Percentiles rank a stretch among this genome's conserved stretches.
Conservation (phyloP, 1,140 invertebrate species). For the Meloidogyne floridensis region DNA sequence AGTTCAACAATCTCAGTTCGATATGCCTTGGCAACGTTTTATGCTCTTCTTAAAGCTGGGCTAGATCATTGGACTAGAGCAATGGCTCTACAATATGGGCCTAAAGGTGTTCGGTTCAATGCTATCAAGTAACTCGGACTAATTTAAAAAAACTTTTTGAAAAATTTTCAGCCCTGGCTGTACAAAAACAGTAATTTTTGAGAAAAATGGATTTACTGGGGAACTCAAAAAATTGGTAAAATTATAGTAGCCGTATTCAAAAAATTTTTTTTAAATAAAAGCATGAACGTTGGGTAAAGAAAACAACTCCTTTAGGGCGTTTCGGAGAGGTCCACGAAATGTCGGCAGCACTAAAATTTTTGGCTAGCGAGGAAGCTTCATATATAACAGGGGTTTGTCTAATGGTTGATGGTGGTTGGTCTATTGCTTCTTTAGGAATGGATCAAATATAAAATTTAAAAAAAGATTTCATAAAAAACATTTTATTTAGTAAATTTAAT, state of each 20-base stretch:
- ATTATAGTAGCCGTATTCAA: too few species aligned
- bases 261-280: too few species aligned
- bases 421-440: constrained; percentile 9
- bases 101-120: constrained; percentile 35
- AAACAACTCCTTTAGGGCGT: constrained; percentile 9
- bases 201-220: constrained; percentile 14
- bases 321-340: constrained; percentile 20
- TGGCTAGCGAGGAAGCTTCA: constrained; percentile 32
- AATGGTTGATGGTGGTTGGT: constrained; percentile 29
- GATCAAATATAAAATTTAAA: not conserved
- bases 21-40: constrained; percentile 4
- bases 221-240: constrained; percentile 13
- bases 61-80: constrained; percentile 36
- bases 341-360: constrained; percentile 22
- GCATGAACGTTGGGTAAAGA: constrained; percentile 20
- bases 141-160: not conserved
- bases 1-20: constrained; percentile 20
- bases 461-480: not conserved
- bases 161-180: constrained; percentile 11
- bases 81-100: constrained; percentile 28
- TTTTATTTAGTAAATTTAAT: not conserved
- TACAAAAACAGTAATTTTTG: constrained; percentile 12
- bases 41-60: constrained; percentile 29
- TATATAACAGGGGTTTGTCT: constrained; percentile 32
- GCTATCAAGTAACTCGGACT: constrained; percentile 31